A percentile compares a stretch with the other conserved stretches of the same genome.
Evolutionary conservation across 2,888 invertebrate genomes (phyloP).

Genomic region (Oxyscelio sp.): DNA sequence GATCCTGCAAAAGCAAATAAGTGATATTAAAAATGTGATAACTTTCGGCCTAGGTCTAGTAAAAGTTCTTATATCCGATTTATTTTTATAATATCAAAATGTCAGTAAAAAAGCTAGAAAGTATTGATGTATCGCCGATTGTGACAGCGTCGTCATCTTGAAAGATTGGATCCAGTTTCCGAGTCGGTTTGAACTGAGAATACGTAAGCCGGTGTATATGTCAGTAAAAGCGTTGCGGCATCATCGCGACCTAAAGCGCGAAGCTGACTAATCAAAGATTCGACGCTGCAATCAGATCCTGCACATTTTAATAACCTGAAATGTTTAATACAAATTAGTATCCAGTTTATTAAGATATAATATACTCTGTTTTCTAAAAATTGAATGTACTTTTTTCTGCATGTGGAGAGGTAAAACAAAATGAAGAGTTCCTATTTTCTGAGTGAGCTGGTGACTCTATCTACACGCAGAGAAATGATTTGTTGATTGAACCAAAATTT

Average conservation of each 20-base stretch:
- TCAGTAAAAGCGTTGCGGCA: slow-evolving; percentile 85
- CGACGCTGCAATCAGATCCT: slow-evolving; percentile 85
- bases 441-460: no score
- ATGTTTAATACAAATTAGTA: neutral
- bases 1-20: slow-evolving; percentile 1
- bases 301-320: slow-evolving; percentile 84
- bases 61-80: slow-evolving; percentile 20
- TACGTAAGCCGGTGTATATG: slow-evolving; percentile 85
- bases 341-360: no score
- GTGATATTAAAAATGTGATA: neutral
- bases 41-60: slow-evolving; percentile 21
- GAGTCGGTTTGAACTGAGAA: slow-evolving; percentile 84
- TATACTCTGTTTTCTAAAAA: no score
- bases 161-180: slow-evolving; percentile 87
- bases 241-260: slow-evolving; percentile 86
- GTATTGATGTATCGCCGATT: slow-evolving; percentile 84
- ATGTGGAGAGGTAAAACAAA: no score
- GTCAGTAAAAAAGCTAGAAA: slow-evolving; percentile 78
- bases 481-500: no score
- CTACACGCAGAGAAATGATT: no score
- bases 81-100: slow-evolving; percentile 54
- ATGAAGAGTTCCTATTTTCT: no score
- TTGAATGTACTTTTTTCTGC: no score
- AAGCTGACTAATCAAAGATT: slow-evolving; percentile 84
- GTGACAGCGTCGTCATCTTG: slow-evolving; percentile 86